Conservation (phyloP, 2,888 invertebrate genomes). For the Idaea straminata region DNA sequence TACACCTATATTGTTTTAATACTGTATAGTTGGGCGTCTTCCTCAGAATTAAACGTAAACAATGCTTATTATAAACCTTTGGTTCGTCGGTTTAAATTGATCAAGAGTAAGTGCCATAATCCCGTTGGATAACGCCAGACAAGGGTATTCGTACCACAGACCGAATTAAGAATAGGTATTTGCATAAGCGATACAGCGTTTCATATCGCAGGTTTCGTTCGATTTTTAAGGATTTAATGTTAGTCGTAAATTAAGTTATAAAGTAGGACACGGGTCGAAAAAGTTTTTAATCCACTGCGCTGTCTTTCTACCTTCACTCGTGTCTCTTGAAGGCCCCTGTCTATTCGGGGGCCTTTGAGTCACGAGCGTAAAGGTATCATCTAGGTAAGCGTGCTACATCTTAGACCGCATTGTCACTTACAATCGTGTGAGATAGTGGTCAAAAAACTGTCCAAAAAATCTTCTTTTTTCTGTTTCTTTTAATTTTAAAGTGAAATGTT, state of each 20-base stretch:
- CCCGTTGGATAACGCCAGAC: constrained; percentile 40
- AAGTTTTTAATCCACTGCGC: too few species aligned
- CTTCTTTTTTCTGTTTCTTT: too few species aligned
- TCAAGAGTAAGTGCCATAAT: constrained; percentile 54
- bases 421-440: too few species aligned
- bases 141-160: constrained; percentile 20
- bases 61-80: constrained; percentile 49
- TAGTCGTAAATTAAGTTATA: constrained; percentile 1
- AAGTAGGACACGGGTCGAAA: too few species aligned
- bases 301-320: too few species aligned
- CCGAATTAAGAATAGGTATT: constrained; percentile 20
- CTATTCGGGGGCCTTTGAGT: too few species aligned
- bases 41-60: constrained; percentile 50
- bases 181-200: constrained; percentile 10
- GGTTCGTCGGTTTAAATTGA: constrained; percentile 51
- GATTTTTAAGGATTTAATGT: constrained; percentile 10
- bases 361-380: too few species aligned
- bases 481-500: too few species aligned
- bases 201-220: not conserved
- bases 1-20: constrained; percentile 14
- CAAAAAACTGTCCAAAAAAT: too few species aligned
- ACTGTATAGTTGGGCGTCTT: constrained; percentile 10
- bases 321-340: too few species aligned
- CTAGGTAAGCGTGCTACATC: too few species aligned
- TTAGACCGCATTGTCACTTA: too few species aligned